Base-by-base conservation (phyloP, 2,797 vertebrate genomes). In the Percopsis omiscomaycus region DNA sequence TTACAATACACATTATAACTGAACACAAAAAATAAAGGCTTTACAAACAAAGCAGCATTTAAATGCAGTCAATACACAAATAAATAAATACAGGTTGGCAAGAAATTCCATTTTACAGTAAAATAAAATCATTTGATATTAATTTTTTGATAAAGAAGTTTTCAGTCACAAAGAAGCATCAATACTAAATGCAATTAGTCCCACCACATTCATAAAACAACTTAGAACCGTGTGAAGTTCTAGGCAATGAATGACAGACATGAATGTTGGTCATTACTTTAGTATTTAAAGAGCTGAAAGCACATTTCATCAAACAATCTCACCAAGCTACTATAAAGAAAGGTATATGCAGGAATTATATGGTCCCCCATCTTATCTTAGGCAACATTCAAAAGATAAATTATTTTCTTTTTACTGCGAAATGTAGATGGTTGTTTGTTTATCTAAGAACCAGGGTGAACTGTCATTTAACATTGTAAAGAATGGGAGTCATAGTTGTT, bases 41-140 rank as follows among this genome's bases (percentile, higher is more conserved):
- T 87, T 79, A 91, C 89, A 89, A 88, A 90, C 75, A 89, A 88
- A 92, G 84, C 82, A 83, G 74, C 83, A 83, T 85, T 59, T 64
- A 60, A 82, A 83, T 71, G 71, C 22, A 77, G 61, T 71, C 64
- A 69, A 74, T 65, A 59, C 54, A 80, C 57, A 81, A 79, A 71
- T 58, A 15, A 84, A 84, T 62, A 59, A 84, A 84, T 71, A 78
- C 75, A 57, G 59, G 48, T 72, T 65, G 59, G 76, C 64, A 78
- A 58, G 56, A 66, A 69, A 82, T 84, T 60, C 47, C 5, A 67
- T 73, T 52, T 66, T 71, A 83, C 74, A 87, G 80, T 81, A 74
- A 76, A 84, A 76, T 69, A 61, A 73, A 85, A 71, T 3, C 51
- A 11, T 12, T 59, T 76, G 22, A 50, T 49, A 54, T 71, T 73